A percentile compares a stretch with the other conserved stretches of the same genome.
These are phyloP conservation scores for Collichthys lucidus DNA, from an alignment of 2,113 vertebrate species.

Conservation along the genomic window DNA sequence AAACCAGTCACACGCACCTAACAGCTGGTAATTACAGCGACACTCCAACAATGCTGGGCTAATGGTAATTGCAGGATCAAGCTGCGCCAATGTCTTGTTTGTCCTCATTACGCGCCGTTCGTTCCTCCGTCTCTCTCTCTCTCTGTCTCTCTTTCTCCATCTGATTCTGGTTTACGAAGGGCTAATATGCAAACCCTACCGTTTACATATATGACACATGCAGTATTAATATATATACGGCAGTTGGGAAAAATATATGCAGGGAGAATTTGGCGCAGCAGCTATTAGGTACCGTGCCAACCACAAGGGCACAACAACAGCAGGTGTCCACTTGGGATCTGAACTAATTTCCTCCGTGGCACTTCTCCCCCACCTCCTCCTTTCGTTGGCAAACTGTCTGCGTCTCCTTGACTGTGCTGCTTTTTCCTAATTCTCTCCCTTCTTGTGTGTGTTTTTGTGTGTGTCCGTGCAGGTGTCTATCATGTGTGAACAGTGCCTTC, in stretches of 20 bases:
- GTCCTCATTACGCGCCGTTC: constrained; percentile 59
- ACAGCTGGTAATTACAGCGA: constrained; percentile 65
- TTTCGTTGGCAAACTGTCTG: constrained; percentile 46
- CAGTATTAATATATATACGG: constrained; percentile 39
- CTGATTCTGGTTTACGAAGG: constrained; percentile 21
- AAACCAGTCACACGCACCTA: constrained; percentile 39
- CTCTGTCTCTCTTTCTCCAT: constrained; percentile 18
- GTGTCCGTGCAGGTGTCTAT: constrained; percentile 90
- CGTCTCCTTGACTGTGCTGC: constrained; percentile 39
- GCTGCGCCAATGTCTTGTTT: constrained; percentile 62
- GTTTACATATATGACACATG: constrained; percentile 17
- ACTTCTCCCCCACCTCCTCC: constrained; percentile 5
- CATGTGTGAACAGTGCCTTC: constrained; percentile 97
- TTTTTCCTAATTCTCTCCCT: constrained; percentile 16
- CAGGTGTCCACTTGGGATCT: constrained; percentile 71
- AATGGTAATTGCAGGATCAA: constrained; percentile 76
- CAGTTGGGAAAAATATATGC: constrained; percentile 47
- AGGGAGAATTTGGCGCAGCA: constrained; percentile 41
- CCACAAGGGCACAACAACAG: constrained; percentile 72
- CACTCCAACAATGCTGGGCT: constrained; percentile 64
- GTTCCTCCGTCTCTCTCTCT: constrained; percentile 25
- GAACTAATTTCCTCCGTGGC: constrained; percentile 72
- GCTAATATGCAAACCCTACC: constrained; percentile 18
- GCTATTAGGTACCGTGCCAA: constrained; percentile 59
- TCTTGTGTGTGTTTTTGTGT: constrained; percentile 46